A percentile compares a stretch with the other conserved stretches of the same genome.
phyloP scores from a whole-genome alignment of 2,888 invertebrate species.

The Autographa pulchrina region DNA sequence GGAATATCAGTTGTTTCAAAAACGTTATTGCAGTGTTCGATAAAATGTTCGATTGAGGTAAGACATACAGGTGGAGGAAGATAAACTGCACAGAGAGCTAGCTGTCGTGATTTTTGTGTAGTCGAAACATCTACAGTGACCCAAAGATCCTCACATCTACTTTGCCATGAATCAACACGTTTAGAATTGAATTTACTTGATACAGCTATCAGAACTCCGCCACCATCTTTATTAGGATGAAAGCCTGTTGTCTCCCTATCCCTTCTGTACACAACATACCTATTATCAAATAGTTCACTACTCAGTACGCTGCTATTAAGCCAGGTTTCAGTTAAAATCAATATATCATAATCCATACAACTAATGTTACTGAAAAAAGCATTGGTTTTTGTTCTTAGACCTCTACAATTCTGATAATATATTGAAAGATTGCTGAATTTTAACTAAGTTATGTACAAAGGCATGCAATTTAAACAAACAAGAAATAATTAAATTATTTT shows the following conservation, averaged over 20 bases:
- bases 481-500: neutral
- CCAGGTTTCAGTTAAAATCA: slow-evolving; percentile 28
- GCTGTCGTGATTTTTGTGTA: neutral
- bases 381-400: slow-evolving; percentile 36
- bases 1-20: neutral
- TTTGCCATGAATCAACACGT: slow-evolving; percentile 18
- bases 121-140: slow-evolving; percentile 15
- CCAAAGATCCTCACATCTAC: slow-evolving; percentile 33
- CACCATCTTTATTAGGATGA: slow-evolving; percentile 10
- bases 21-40: slow-evolving; percentile 1
- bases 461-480: neutral
- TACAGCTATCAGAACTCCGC: slow-evolving; percentile 23
- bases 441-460: neutral
- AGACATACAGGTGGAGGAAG: slow-evolving; percentile 16
- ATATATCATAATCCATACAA: slow-evolving; percentile 26
- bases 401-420: slow-evolving; percentile 37
- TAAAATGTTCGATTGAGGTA: neutral
- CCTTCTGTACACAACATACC: slow-evolving; percentile 23
- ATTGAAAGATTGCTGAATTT: slow-evolving; percentile 23
- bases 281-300: slow-evolving; percentile 23
- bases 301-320: slow-evolving; percentile 20
- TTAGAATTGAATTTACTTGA: slow-evolving; percentile 13
- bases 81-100: slow-evolving; percentile 19
- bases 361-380: slow-evolving; percentile 21
- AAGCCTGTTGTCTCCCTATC: slow-evolving; percentile 18